Evolutionary conservation across 23 tunicate species (phyloP), one percentile per base, ranked within the genome.

Genomic region (Diplosoma virens): DNA sequence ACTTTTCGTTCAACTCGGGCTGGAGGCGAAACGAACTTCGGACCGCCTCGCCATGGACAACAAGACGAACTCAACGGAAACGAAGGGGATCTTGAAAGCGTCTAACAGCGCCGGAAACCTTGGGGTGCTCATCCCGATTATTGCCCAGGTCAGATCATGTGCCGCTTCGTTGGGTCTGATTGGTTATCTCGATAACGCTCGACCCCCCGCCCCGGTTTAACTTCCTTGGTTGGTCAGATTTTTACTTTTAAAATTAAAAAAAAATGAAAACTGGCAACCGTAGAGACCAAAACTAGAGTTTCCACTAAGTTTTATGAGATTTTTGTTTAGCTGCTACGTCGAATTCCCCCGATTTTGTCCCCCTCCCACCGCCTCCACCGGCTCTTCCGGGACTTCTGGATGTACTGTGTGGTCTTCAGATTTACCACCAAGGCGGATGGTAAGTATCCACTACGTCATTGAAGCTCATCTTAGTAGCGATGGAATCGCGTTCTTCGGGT

Each of bases 371-470:
- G 97, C 37, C 82, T 93, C 18, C 78, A 77, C 22, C 87, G 89
- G 63, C 82, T 89, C 16, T 84, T 95, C 31, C 93, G 99, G 0
- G 99, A 95, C 33, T 95, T 95, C 87, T 95, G 99, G 99, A 79
- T 89, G 26, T 95, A 95, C 56, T 95, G 89, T 35, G 93, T 91
- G 20, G 95, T 95, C 25, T 83, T 89, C 54, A 88, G 93, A 3
- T 89, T 95, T 36, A 76, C 82, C 25, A 88, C 87, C 54, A 79
- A 79, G 36, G 67, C 84, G 0, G 81, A 78, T 1, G 88, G 96
- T 81, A 59, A 56, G 87, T 53, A n/a, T 41, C n/a, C 9, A 16
- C 23, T 5, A 18, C n/a, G n/a, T n/a, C n/a, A n/a, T n/a, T n/a
- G n/a, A n/a, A n/a, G n/a, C n/a, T n/a, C n/a, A n/a, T n/a, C n/a